phyloP scores from a whole-genome alignment of 2,797 vertebrate genomes.

The Simalia tracyae region DNA sequence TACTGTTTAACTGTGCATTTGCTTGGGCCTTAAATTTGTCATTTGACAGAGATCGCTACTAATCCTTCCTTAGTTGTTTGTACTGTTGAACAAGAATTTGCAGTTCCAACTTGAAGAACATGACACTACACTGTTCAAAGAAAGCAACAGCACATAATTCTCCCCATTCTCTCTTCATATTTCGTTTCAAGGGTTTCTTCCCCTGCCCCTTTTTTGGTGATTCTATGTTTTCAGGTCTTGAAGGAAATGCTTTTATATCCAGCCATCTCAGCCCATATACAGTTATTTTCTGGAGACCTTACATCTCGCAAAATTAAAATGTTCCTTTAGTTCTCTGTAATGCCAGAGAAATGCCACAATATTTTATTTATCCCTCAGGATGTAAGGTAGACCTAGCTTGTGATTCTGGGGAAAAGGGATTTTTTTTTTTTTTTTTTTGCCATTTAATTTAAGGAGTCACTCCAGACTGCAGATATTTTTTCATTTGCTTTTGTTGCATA shows the following conservation, averaged over 20 bases:
- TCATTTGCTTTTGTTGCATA: conserved; percentile 43
- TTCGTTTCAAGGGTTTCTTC: conserved; percentile 42
- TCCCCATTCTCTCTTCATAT: background rate
- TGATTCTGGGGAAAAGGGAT: background rate
- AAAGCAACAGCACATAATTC: background rate
- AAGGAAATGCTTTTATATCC: conserved; percentile 48
- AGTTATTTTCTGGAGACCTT: conserved; percentile 42
- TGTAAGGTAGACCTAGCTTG: conserved; percentile 43
- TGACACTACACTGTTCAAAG: background rate
- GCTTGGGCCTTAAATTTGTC: background rate
- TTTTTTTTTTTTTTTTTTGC: conserved; percentile 10
- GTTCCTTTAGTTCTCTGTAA: conserved; percentile 23
- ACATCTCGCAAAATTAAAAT: conserved; percentile 20
- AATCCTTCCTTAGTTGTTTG: background rate
- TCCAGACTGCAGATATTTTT: conserved; percentile 39
- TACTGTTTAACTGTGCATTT: background rate
- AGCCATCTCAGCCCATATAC: background rate
- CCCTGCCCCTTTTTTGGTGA: background rate
- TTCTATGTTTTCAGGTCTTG: conserved; percentile 46
- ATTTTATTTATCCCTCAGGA: conserved; percentile 55
- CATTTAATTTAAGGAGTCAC: conserved; percentile 44
- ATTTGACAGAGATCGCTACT: background rate
- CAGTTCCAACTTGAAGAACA: background rate
- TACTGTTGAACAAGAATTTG: background rate
- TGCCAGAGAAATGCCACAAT: conserved; percentile 45